Conservation (phyloP, 2,888 invertebrate genomes). For the Phyllotreta cruciferae region DNA sequence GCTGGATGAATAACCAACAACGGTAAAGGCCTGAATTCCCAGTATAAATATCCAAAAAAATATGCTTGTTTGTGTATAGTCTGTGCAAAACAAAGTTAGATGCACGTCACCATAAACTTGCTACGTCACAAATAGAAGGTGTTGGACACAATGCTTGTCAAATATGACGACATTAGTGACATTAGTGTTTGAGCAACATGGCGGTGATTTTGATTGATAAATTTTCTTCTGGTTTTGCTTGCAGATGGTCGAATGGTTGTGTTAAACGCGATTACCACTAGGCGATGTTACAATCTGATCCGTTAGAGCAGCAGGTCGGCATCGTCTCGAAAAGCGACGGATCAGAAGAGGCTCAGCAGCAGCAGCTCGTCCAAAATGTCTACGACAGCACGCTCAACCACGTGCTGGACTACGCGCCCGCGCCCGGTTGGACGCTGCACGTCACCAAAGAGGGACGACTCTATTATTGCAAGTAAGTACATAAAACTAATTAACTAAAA, state of each 20-base stretch:
- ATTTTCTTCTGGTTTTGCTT: slow-evolving; percentile 7
- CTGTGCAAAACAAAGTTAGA: too few relatives aligned
- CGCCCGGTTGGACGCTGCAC: slow-evolving; percentile 79
- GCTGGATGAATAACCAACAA: too few relatives aligned
- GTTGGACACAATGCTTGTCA: too few relatives aligned
- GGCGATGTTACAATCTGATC: slow-evolving; percentile 30
- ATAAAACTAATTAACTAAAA: slow-evolving; percentile 1
- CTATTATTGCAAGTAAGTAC: slow-evolving; percentile 82
- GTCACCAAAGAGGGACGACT: slow-evolving; percentile 79
- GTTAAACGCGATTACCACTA: slow-evolving; percentile 11
- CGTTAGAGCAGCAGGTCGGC: slow-evolving; percentile 23
- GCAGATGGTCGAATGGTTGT: slow-evolving; percentile 18
- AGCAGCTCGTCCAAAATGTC: slow-evolving; percentile 13
- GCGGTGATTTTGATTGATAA: too few relatives aligned
- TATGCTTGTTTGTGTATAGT: too few relatives aligned
- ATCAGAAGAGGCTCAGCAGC: slow-evolving; percentile 19
- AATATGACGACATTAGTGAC: too few relatives aligned
- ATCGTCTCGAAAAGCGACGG: slow-evolving; percentile 29
- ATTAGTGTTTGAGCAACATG: too few relatives aligned
- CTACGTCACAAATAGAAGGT: too few relatives aligned
- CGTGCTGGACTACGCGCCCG: slow-evolving; percentile 62
- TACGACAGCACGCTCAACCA: slow-evolving; percentile 42
- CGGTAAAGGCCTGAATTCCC: background rate
- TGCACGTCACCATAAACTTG: too few relatives aligned
- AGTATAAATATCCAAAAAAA: too few relatives aligned